Base-by-base conservation (phyloP, 1,140 invertebrate species). In the Scaptomyza montana region DNA sequence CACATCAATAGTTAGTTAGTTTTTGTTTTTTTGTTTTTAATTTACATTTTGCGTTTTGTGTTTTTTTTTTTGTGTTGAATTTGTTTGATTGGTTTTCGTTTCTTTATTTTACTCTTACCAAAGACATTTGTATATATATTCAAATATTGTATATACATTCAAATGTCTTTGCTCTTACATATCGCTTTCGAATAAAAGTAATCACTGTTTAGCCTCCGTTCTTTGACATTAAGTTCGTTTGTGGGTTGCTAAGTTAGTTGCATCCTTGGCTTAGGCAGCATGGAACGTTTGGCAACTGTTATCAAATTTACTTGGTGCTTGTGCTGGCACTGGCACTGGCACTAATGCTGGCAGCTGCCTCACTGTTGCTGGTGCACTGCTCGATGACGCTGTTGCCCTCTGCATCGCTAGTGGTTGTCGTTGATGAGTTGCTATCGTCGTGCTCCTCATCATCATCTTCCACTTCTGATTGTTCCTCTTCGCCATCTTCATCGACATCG, bases 151-250 rank as follows among this genome's bases (percentile, higher is more conserved):
- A 16, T 16, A 16, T 16, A 16, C 1, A 16, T 16, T 16, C 16
- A 16, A 16, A 16, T 16, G 16, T 16, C 16, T 74, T 84, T 51
- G 50, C 64, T 72, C 77, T 65, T 59, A 56, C 45, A 56, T 76
- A 54, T 56, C 21, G 61, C 28, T 66, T 69, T 62, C 56, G 62
- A 56, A 63, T 67, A 72, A 82, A 87, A 89, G 76, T 79, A 87
- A 87, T 87, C 84, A 87, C 84, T 84, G 84, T 84, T 89, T 87
- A 87, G 84, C 84, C 84, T 87, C 84, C 84, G 69, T 87, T 89
- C 79, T 89, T 89, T 87, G 84, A 87, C 84, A 87, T 89, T 89
- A 89, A 89, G 84, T 87, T 89, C 54, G 54, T 62, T 65, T 62
- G 53, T 85, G 65, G 65, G 47, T 80, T 87, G 56, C 51, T 78